Base-by-base conservation (phyloP, 2,888 invertebrate species). In the Argyresthia albistria region DNA sequence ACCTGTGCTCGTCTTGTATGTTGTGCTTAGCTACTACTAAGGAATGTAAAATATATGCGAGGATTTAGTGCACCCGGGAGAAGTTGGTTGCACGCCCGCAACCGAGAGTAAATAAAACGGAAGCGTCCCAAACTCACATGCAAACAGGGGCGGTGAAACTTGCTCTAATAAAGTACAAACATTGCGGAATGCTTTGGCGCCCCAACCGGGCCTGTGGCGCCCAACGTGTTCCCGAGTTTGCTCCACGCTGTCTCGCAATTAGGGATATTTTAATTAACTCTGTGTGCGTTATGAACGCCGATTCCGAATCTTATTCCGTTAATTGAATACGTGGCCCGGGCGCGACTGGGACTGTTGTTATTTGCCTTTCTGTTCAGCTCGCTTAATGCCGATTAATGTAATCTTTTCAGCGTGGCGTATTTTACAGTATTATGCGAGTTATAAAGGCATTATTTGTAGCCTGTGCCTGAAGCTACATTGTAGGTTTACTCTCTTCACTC, bases 151-250 rank as follows among this genome's bases (percentile, higher is more conserved):
- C 58, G 67, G 67, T 61, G 69, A 62, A 78, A 80, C 72, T 81
- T 76, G 65, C 67, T 68, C 76, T 79, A 80, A 83, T 80, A 82
- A 78, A 78, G 74, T 69, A 67, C 79, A 83, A 81, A 84, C 78
- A 82, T 69, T 76, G 78, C 65, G 77, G 74, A 25, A 25, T 25
- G 25, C 25, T 25, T 25, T 25, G 25, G 25, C 25, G 25, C 25
- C 25, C 25, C 25, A 25, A 25, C 59, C 59, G 63, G 63, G 47
- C 15, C 57, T 65, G 64, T 63, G 65, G 65, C 66, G 65, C 65
- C 65, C 63, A 58, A 59, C 59, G 56, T 59, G 63, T 55, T 57
- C 42, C 51, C 53, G 51, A 2, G 56, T 59, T 66, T 66, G 66
- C 68, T 65, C 65, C 63, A 60, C 61, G 51, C 54, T 62, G 61